Conservation (phyloP, 1,140 invertebrate species). For the Riptortus pedestris region DNA sequence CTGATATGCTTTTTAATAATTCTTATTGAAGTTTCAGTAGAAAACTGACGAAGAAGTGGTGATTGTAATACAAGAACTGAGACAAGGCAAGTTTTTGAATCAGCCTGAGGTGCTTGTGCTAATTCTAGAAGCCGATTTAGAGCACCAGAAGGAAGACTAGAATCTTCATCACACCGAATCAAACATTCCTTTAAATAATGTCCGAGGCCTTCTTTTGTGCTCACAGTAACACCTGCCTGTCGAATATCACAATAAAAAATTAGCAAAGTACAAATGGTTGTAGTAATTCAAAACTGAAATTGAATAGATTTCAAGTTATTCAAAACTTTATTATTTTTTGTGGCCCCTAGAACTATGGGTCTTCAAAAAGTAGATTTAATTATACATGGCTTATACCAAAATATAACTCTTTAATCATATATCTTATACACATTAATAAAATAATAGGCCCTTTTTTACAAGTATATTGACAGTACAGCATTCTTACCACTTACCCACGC, state of each 20-base stretch:
- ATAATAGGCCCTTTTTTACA: too few relatives aligned
- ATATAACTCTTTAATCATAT: too few relatives aligned
- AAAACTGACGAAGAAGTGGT: constrained; percentile 44
- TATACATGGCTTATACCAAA: too few relatives aligned
- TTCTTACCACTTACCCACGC: too few relatives aligned
- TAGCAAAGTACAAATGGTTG: background rate
- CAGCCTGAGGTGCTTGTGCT: background rate
- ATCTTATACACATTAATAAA: too few relatives aligned
- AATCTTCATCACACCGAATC: constrained; percentile 22
- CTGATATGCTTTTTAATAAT: constrained; percentile 33
- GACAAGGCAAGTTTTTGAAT: constrained; percentile 19
- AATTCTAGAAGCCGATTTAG: constrained; percentile 23
- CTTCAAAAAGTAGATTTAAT: too few relatives aligned
- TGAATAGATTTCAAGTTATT: too few relatives aligned
- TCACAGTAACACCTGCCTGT: constrained; percentile 27
- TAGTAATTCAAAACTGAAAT: too few relatives aligned
- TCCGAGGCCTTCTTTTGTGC: constrained; percentile 38
- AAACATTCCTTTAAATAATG: constrained; percentile 43
- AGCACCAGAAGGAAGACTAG: constrained; percentile 26
- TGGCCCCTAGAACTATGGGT: too few relatives aligned
- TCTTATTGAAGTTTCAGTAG: constrained; percentile 45
- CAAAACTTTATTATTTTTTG: too few relatives aligned
- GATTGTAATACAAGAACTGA: constrained; percentile 45
- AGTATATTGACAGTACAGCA: too few relatives aligned
- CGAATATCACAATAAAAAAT: constrained; percentile 10